Evolutionary conservation across 2,888 invertebrate genomes (phyloP).

Genomic region (Piscicola geometra): DNA sequence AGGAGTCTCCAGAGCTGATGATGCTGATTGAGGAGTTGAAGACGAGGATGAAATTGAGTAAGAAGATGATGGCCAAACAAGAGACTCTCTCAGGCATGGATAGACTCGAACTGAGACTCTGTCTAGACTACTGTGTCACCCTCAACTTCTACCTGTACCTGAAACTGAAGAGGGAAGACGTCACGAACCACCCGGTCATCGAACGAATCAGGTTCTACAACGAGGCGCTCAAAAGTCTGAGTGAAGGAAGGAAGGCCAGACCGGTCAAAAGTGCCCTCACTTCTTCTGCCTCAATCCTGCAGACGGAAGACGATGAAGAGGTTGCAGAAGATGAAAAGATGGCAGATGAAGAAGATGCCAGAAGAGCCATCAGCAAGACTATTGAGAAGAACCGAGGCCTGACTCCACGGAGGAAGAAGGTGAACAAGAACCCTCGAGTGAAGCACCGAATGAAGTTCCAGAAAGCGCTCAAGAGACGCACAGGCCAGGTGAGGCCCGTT

Average conservation of each 20-base stretch:
- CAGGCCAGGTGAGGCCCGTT: constrained; percentile 72
- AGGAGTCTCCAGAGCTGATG: constrained; percentile 73
- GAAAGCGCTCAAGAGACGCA: constrained; percentile 83
- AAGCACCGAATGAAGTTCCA: constrained; percentile 86
- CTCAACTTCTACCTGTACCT: constrained; percentile 77
- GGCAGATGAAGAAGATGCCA: constrained; percentile 50
- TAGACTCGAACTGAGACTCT: neutral
- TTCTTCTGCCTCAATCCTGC: neutral
- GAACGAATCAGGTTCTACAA: constrained; percentile 62
- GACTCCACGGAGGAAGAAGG: constrained; percentile 83
- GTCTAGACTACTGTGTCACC: constrained; percentile 68
- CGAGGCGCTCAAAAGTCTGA: constrained; percentile 19
- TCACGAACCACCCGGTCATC: constrained; percentile 79
- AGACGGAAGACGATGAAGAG: constrained; percentile 7
- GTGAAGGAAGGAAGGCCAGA: neutral
- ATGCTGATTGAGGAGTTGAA: constrained; percentile 20
- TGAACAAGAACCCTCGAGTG: constrained; percentile 86
- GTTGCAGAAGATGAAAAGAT: constrained; percentile 45
- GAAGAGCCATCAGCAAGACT: constrained; percentile 53
- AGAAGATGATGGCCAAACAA: neutral
- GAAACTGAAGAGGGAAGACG: constrained; percentile 69
- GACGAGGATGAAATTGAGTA: neutral
- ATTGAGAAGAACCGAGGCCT: constrained; percentile 94
- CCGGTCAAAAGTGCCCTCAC: neutral
- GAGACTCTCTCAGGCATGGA: neutral